Percentiles rank a stretch among this genome's conserved stretches.
phyloP scores from a whole-genome alignment of 2,113 vertebrate species.

The Nesoenas mayeri region DNA sequence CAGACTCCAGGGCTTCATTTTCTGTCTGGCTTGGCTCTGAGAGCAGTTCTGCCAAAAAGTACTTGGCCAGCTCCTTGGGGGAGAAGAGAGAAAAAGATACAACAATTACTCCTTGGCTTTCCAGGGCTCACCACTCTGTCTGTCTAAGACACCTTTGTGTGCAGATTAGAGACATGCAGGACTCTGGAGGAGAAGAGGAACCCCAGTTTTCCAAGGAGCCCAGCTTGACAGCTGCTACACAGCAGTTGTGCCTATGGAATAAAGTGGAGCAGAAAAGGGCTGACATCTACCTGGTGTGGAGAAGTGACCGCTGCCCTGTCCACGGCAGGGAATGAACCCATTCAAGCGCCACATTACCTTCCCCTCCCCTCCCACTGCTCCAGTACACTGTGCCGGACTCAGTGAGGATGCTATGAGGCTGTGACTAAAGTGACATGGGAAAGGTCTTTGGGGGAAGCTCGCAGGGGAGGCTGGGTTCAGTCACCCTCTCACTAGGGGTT shows the following conservation, averaged over 20 bases:
- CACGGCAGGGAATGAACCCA: neutral
- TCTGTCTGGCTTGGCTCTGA: constrained; percentile 91
- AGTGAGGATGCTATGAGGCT: neutral
- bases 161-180: neutral
- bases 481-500: neutral
- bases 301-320: neutral
- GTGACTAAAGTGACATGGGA: neutral
- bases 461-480: neutral
- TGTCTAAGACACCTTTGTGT: neutral
- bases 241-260: neutral
- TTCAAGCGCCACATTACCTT: neutral
- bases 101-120: neutral
- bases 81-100: neutral
- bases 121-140: neutral
- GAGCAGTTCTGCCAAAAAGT: constrained; percentile 89
- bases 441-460: neutral
- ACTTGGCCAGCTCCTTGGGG: constrained; percentile 87
- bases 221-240: neutral
- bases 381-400: accelerated
- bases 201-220: neutral
- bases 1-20: constrained; percentile 90
- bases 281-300: neutral
- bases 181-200: neutral
- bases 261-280: accelerated
- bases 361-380: neutral